A percentile compares a stretch with the other conserved stretches of the same genome.
These are phyloP conservation scores for Setophaga kirtlandii DNA, from an alignment of 2,113 vertebrate genomes.

Conservation along the genomic window DNA sequence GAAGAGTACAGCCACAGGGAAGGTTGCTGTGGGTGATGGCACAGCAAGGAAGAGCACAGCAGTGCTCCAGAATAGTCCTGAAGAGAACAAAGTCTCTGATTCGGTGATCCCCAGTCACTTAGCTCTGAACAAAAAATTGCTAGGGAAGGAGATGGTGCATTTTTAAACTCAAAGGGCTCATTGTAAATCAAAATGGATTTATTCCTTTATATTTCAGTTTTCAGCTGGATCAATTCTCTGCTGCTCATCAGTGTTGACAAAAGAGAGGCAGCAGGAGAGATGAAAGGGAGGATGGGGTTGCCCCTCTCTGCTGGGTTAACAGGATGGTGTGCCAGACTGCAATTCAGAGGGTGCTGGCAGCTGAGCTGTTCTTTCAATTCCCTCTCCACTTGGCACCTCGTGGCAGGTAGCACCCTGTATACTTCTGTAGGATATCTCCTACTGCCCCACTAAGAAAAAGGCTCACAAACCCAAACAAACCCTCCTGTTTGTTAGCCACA, in stretches of 20 bases:
- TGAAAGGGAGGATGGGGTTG: neutral
- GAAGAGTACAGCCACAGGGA: neutral
- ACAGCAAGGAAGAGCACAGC: neutral
- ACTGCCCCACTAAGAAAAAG: neutral
- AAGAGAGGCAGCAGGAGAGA: slow-evolving; percentile 1
- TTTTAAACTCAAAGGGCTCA: neutral
- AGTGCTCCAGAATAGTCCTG: neutral
- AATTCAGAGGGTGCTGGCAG: neutral
- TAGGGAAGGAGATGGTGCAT: neutral
- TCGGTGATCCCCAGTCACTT: neutral
- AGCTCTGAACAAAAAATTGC: neutral
- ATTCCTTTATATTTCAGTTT: slow-evolving; percentile 14
- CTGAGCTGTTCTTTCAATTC: neutral
- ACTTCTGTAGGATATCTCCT: neutral
- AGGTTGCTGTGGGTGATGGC: neutral
- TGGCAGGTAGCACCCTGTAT: neutral
- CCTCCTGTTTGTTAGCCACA: neutral
- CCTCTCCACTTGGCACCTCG: neutral
- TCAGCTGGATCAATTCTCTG: slow-evolving; percentile 6
- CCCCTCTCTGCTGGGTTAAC: neutral
- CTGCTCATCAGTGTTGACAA: slow-evolving; percentile 2
- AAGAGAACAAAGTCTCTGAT: slow-evolving; percentile 9
- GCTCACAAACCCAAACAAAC: neutral
- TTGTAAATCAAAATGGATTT: slow-evolving; percentile 17
- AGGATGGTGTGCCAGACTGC: neutral